These are phyloP conservation scores for Erebia palarica DNA, from an alignment of 2,888 invertebrate genomes.

Conservation along the genomic window DNA sequence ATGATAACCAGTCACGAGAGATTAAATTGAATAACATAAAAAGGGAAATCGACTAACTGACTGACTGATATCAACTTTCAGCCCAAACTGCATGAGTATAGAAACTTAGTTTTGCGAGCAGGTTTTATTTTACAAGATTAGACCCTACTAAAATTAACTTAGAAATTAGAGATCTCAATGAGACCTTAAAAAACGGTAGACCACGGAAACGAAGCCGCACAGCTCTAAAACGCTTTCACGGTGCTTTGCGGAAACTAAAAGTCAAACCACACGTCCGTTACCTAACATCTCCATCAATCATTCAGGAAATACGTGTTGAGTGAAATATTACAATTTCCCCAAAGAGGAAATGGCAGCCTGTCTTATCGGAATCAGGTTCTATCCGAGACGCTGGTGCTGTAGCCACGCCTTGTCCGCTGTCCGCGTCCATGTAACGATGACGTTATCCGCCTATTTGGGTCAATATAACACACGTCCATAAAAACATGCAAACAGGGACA, in stretches of 20 bases:
- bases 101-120: no score
- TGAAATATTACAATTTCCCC: constrained; percentile 10
- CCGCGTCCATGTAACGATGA: constrained; percentile 62
- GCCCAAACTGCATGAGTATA: no score
- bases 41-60: no score
- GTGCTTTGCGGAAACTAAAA: constrained; percentile 7
- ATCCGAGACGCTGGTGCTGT: constrained; percentile 47
- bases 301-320: constrained; percentile 2
- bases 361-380: constrained; percentile 31
- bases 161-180: no score
- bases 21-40: background rate
- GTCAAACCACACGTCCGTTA: constrained; percentile 1
- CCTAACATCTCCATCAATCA: constrained; percentile 7
- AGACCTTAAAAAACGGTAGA: no score
- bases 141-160: no score
- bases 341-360: constrained; percentile 14
- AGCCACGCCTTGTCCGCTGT: constrained; percentile 60
- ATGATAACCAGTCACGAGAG: constrained; percentile 1
- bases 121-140: no score
- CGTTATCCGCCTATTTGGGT: constrained; percentile 74
- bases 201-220: no score
- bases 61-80: no score
- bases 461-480: constrained; percentile 68
- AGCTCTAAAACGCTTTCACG: background rate
- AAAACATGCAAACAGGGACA: constrained; percentile 58